phyloP scores from a whole-genome alignment of 2,797 vertebrate genomes.

The Tenualosa ilisha region DNA sequence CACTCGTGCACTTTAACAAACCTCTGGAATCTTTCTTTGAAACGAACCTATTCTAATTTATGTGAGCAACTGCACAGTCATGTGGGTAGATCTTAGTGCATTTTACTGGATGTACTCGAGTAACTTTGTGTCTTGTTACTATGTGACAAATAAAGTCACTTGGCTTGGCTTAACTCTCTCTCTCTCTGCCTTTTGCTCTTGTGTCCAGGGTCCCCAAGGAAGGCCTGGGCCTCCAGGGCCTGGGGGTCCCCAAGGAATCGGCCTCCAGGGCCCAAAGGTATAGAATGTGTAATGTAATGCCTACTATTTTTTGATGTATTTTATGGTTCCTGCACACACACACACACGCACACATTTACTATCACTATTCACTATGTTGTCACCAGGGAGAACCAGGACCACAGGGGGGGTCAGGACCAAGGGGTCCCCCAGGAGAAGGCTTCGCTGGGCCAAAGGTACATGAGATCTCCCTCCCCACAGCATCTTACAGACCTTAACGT shows the following conservation, averaged over 20 bases:
- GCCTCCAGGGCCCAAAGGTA: constrained; percentile 89
- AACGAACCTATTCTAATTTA: too few species aligned
- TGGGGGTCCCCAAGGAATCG: constrained; percentile 81
- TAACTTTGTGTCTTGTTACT: too few species aligned
- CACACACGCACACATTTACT: neutral
- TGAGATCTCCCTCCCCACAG: neutral
- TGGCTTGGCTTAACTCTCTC: too few species aligned
- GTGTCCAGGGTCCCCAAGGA: constrained; percentile 78
- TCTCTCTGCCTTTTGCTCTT: constrained; percentile 31
- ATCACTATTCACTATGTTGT: neutral
- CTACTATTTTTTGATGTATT: too few species aligned
- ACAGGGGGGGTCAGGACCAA: constrained; percentile 83
- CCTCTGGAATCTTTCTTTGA: too few species aligned
- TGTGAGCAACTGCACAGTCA: too few species aligned
- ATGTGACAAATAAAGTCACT: too few species aligned
- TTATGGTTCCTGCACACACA: too few species aligned
- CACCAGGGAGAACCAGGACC: constrained; percentile 84
- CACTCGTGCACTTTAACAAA: too few species aligned
- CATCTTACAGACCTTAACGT: neutral
- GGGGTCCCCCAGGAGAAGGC: constrained; percentile 84
- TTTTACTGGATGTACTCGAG: too few species aligned
- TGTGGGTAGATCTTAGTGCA: too few species aligned
- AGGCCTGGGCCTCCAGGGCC: constrained; percentile 79
- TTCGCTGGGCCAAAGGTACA: constrained; percentile 82
- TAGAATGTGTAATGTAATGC: neutral